These are phyloP conservation scores for Echiichthys vipera DNA, from an alignment of 2,797 vertebrate genomes.

Conservation along the genomic window DNA sequence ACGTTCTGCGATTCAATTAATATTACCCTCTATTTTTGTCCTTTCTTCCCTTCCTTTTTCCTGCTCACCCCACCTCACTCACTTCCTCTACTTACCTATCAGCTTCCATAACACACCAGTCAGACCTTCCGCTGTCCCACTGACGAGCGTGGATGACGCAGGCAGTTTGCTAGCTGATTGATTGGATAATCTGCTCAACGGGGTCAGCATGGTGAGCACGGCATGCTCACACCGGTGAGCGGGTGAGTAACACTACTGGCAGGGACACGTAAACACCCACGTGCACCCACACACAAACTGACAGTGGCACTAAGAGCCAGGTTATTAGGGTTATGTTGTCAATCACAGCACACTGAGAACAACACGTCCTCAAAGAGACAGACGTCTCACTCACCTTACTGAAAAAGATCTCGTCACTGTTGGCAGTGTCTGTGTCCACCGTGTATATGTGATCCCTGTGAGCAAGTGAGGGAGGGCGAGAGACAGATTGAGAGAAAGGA, in stretches of 20 bases:
- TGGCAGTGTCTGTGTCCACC: slow-evolving; percentile 93
- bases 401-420: slow-evolving; percentile 97
- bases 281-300: slow-evolving; percentile 29
- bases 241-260: slow-evolving; percentile 55
- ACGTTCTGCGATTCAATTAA: neutral
- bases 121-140: slow-evolving; percentile 42
- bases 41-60: neutral
- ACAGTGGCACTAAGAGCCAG: slow-evolving; percentile 28
- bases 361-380: slow-evolving; percentile 53
- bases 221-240: slow-evolving; percentile 46
- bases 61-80: neutral
- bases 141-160: slow-evolving; percentile 77
- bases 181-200: slow-evolving; percentile 83
- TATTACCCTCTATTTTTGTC: slow-evolving; percentile 1
- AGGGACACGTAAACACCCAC: slow-evolving; percentile 37
- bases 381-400: slow-evolving; percentile 93
- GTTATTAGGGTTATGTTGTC: slow-evolving; percentile 61
- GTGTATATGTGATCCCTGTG: slow-evolving; percentile 98
- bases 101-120: slow-evolving; percentile 45
- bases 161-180: slow-evolving; percentile 68
- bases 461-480: slow-evolving; percentile 33
- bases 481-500: neutral
- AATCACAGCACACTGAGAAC: slow-evolving; percentile 49
- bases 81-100: slow-evolving; percentile 32
- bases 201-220: slow-evolving; percentile 61